Base-by-base conservation (phyloP, 2,113 vertebrate genomes). In the Elanus axillaris region DNA sequence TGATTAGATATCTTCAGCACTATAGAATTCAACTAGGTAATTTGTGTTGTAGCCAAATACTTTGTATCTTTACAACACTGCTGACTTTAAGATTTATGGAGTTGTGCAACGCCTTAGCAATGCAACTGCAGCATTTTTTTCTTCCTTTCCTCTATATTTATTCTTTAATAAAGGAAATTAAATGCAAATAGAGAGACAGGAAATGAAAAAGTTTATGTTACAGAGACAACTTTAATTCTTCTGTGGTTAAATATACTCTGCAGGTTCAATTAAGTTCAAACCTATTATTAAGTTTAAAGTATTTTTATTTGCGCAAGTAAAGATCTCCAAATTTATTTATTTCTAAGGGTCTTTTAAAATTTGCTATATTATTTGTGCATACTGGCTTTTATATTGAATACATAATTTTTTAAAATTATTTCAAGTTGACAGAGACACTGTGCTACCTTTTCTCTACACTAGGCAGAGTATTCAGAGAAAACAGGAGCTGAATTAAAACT, bases 121-220 rank as follows among this genome's bases (percentile, higher is more conserved):
- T 78, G 36, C 68, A 92, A 74, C 43, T 42, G 40, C 10, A 43
- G 73, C 48, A 59, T 84, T 96, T 86, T 93, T 80, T 63, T 94
- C 75, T 45, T 90, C 34, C 52, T 86, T 88, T 80, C 50, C 85
- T 74, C 53, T 81, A 52, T 42, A 64, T 87, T 81, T 68, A 59
- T 60, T 77, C 53, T 89, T 72, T 77, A 92, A 85, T 94, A 96
- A 94, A 94, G 88, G 92, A 96, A 96, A 96, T 96, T 81, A 94
- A 96, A 94, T 85, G 86, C 76, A 96, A 97, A 95, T 85, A 93
- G n/a, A 60, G 53, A 77, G 83, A 80, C 88, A 94, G 92, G 93
- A 96, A 96, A 97, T 96, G 11, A 94, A 91, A 90, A 96, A 83
- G 78, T 90, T 78, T 84, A 86, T 34, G 53, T 86, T 93, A 90